phyloP scores from a whole-genome alignment of 2,888 invertebrate species.

The Quadroppia sp. region DNA sequence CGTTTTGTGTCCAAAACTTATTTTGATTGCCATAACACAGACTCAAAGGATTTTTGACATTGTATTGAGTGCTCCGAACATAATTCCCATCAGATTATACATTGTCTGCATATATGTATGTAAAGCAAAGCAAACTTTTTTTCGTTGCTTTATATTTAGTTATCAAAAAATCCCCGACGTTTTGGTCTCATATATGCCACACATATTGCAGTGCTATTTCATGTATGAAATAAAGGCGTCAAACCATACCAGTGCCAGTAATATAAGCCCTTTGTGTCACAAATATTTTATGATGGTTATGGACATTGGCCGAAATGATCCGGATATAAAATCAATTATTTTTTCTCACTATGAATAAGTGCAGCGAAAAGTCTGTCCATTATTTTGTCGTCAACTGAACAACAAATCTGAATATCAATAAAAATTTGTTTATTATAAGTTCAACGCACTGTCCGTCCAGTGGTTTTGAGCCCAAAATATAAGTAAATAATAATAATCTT shows the following conservation, averaged over 20 bases:
- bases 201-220: background rate
- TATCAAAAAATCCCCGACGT: conserved; percentile 30
- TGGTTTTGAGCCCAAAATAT: background rate
- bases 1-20: conserved; percentile 19
- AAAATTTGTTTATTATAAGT: background rate
- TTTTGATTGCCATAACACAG: conserved; percentile 23
- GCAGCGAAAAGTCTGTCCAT: background rate
- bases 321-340: conserved; percentile 33
- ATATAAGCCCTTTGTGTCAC: conserved; percentile 23
- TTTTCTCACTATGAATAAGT: conserved; percentile 4
- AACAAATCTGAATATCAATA: background rate
- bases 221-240: conserved; percentile 17
- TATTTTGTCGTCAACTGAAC: background rate
- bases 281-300: conserved; percentile 18
- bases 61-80: conserved; percentile 14
- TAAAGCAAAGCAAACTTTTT: conserved; percentile 31
- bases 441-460: conserved; percentile 10
- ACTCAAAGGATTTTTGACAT: conserved; percentile 23
- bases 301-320: conserved; percentile 20
- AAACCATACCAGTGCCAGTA: conserved; percentile 15
- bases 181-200: conserved; percentile 6
- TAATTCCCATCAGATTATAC: conserved; percentile 35
- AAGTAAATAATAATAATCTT: too few relatives aligned
- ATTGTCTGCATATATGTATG: conserved; percentile 5
- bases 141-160: conserved; percentile 11